Evolutionary conservation across 2,888 invertebrate genomes (phyloP).

Genomic region (Leucania comma): DNA sequence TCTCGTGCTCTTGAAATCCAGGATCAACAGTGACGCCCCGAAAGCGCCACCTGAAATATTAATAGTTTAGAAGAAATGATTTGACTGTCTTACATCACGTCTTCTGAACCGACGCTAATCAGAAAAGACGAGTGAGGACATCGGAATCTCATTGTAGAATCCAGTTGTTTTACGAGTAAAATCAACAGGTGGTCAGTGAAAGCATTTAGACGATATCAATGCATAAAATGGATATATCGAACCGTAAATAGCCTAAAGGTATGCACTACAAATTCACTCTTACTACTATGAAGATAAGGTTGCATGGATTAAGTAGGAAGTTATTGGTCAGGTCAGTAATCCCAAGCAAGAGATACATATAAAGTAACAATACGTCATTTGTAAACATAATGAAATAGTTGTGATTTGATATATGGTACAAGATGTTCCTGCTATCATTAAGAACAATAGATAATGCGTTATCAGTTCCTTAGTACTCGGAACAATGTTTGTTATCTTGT

Average conservation of each 20-base stretch:
- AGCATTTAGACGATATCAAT: conserved; percentile 2
- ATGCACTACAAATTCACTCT: neutral
- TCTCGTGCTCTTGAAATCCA: neutral
- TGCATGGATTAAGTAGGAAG: neutral
- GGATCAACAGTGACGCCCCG: too few relatives aligned
- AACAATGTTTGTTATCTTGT: neutral
- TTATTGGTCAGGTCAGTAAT: conserved; percentile 9
- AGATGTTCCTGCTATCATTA: neutral
- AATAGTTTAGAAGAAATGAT: neutral
- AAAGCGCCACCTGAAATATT: neutral
- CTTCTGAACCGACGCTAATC: neutral
- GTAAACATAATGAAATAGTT: neutral
- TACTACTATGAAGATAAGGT: neutral
- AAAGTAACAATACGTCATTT: neutral
- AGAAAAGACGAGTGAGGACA: neutral
- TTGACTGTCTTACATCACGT: neutral
- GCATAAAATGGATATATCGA: neutral
- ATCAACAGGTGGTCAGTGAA: neutral
- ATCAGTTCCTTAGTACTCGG: conserved; percentile 17
- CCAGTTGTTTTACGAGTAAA: neutral
- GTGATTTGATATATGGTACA: conserved; percentile 9
- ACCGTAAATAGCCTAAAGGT: neutral
- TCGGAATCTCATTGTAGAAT: neutral
- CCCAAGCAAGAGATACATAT: neutral
- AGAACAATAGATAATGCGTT: conserved; percentile 28